Evolutionary conservation across 2,797 vertebrate species (phyloP).

Genomic region (Ciconia nigra): DNA sequence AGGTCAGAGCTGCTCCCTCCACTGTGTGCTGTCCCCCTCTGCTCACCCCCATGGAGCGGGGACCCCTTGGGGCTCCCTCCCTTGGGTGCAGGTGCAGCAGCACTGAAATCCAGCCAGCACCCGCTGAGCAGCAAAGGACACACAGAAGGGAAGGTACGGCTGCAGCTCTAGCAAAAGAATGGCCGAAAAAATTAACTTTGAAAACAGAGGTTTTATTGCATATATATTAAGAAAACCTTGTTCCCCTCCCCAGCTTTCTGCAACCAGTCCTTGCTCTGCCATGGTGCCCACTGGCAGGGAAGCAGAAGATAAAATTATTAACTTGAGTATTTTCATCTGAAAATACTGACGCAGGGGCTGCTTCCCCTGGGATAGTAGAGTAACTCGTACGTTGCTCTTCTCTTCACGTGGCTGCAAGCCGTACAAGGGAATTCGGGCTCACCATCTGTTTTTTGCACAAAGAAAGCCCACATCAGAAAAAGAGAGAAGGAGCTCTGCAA

Average conservation of each 20-base stretch:
- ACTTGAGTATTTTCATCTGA: not conserved
- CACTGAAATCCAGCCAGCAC: not conserved
- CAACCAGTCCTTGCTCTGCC: not conserved
- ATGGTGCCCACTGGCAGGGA: not conserved
- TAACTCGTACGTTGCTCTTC: accelerated
- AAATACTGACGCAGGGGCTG: not conserved
- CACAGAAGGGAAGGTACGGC: not conserved
- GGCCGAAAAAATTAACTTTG: not conserved
- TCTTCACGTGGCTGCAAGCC: not conserved
- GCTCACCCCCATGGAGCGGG: not conserved
- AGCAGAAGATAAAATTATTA: not conserved
- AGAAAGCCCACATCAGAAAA: not conserved
- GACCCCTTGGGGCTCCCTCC: not conserved
- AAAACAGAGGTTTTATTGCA: not conserved
- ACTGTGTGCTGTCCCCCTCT: accelerated
- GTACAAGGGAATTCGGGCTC: not conserved
- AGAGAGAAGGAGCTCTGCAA: not conserved
- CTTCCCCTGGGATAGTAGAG: not conserved
- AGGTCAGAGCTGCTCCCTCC: not conserved
- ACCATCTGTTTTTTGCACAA: not conserved
- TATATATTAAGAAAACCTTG: not conserved
- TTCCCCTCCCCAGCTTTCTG: not conserved
- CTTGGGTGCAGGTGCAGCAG: not conserved
- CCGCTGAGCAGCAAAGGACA: not conserved
- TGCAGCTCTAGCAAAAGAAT: not conserved